phyloP scores from a whole-genome alignment of 2,797 vertebrate species.

The Podarcis siculus region DNA sequence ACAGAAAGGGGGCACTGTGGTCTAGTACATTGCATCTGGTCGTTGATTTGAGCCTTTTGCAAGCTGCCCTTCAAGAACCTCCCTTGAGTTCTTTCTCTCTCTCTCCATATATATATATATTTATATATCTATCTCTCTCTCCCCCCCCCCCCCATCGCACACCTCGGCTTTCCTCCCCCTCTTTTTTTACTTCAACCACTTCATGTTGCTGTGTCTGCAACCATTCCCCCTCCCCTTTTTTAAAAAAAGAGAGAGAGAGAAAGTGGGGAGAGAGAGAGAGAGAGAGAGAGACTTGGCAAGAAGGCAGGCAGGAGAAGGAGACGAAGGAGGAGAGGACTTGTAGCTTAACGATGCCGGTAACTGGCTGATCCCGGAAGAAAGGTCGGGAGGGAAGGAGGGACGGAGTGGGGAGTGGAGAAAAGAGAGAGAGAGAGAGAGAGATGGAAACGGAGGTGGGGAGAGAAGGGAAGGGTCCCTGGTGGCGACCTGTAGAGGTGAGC shows the following conservation, averaged over 20 bases:
- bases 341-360: slow-evolving; percentile 64
- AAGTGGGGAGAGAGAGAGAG: neutral
- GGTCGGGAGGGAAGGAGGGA: slow-evolving; percentile 42
- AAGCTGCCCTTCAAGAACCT: slow-evolving; percentile 87
- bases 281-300: neutral
- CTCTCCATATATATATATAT: neutral
- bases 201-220: slow-evolving; percentile 89
- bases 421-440: slow-evolving; percentile 13
- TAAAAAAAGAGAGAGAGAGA: slow-evolving; percentile 40
- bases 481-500: slow-evolving; percentile 79
- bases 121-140: neutral
- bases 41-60: slow-evolving; percentile 88
- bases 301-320: neutral
- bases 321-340: slow-evolving; percentile 34
- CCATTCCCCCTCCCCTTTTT: slow-evolving; percentile 73
- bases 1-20: slow-evolving; percentile 90
- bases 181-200: slow-evolving; percentile 90
- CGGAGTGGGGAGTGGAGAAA: neutral
- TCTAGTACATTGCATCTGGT: slow-evolving; percentile 83
- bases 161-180: slow-evolving; percentile 71
- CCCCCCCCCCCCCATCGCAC: slow-evolving; percentile 9
- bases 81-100: slow-evolving; percentile 68
- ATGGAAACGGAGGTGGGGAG: slow-evolving; percentile 62
- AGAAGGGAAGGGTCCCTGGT: slow-evolving; percentile 76
- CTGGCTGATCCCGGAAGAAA: slow-evolving; percentile 61